Percentiles rank a stretch among this genome's conserved stretches.
Evolutionary conservation across 2,888 invertebrate genomes (phyloP).

Genomic region (Spodoptera exigua): DNA sequence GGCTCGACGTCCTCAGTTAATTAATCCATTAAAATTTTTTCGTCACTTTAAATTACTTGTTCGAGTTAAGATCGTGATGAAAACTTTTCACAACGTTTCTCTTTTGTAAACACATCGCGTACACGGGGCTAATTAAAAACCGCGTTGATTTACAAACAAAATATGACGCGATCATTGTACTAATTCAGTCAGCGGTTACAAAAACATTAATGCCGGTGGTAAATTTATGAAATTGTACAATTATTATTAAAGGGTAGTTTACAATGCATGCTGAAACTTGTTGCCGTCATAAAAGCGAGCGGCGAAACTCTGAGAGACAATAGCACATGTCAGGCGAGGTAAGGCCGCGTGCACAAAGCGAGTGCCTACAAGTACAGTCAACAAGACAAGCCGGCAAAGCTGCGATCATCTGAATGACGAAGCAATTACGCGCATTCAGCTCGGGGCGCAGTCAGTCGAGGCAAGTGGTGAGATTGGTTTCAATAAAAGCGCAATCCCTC

Average conservation of each 20-base stretch:
- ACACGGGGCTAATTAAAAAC: constrained; percentile 43
- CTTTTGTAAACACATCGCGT: constrained; percentile 58
- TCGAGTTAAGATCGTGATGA: constrained; percentile 66
- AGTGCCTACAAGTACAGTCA: constrained; percentile 80
- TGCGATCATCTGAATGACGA: constrained; percentile 87
- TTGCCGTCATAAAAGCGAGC: constrained; percentile 75
- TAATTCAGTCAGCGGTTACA: constrained; percentile 34
- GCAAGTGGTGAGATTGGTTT: constrained; percentile 88
- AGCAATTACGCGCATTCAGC: constrained; percentile 87
- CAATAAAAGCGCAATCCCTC: constrained; percentile 87
- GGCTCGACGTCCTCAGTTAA: constrained; percentile 74
- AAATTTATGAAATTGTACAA: constrained; percentile 52
- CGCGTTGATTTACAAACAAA: constrained; percentile 43
- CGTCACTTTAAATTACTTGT: constrained; percentile 71
- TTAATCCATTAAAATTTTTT: constrained; percentile 79
- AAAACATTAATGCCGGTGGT: constrained; percentile 40
- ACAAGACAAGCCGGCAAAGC: constrained; percentile 84
- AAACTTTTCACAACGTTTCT: constrained; percentile 66
- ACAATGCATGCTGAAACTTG: constrained; percentile 65
- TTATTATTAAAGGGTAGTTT: constrained; percentile 60
- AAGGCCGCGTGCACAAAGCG: constrained; percentile 80
- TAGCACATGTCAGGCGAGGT: constrained; percentile 78
- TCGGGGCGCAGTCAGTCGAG: constrained; percentile 81
- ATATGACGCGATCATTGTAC: constrained; percentile 42
- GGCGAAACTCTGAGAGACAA: constrained; percentile 74